phyloP scores from a whole-genome alignment of 2,113 vertebrate genomes.

The Semicossyphus pulcher region DNA sequence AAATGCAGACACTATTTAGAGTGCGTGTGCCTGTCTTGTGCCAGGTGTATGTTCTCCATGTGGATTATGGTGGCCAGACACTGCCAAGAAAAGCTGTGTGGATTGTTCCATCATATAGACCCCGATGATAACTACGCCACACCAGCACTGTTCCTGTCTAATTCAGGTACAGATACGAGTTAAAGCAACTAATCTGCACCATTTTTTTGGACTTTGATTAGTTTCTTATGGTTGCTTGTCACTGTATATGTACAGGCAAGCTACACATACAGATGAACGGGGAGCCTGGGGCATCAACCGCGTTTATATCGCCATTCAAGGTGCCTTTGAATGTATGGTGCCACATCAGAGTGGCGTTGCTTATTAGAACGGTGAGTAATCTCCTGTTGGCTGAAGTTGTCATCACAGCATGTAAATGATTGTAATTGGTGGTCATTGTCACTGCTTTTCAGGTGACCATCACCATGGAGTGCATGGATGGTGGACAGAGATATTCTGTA shows the following conservation, averaged over 20 bases:
- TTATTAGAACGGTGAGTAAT: conserved; percentile 69
- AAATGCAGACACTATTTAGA: background rate
- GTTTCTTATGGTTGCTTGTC: no score
- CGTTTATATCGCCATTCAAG: conserved; percentile 69
- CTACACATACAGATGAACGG: conserved; percentile 80
- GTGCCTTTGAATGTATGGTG: conserved; percentile 82
- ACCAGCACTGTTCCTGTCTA: conserved; percentile 78
- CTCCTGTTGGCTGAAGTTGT: background rate
- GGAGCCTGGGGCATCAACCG: conserved; percentile 58
- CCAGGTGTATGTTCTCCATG: conserved; percentile 79
- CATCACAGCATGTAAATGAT: background rate
- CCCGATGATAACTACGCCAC: conserved; percentile 70
- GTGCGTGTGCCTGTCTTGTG: background rate
- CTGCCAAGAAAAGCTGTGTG: conserved; percentile 72
- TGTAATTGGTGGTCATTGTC: background rate
- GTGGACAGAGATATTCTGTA: conserved; percentile 25
- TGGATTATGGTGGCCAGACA: conserved; percentile 81
- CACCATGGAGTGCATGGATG: conserved; percentile 67
- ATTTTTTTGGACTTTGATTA: background rate
- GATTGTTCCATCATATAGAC: conserved; percentile 82
- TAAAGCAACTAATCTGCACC: background rate
- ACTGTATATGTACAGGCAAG: conserved; percentile 61
- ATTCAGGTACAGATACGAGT: conserved; percentile 65
- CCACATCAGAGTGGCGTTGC: conserved; percentile 70
- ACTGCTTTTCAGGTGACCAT: conserved; percentile 68